Evolutionary conservation across 2,113 vertebrate genomes (phyloP).

Genomic region (Microcebus ravelobensis): DNA sequence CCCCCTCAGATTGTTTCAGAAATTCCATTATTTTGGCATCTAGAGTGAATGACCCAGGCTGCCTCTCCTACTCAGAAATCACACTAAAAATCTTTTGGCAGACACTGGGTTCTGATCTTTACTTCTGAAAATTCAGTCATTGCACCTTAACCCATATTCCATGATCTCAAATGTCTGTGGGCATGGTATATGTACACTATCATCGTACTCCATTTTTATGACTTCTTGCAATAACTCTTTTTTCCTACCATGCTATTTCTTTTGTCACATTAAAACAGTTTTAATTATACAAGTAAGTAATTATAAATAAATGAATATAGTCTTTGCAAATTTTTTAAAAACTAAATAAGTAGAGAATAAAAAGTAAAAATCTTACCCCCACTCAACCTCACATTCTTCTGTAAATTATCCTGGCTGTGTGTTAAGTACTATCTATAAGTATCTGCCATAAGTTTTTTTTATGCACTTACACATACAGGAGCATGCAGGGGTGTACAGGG

Average conservation of each 20-base stretch:
- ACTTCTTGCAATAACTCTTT: conserved; percentile 21
- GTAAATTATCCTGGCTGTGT: not conserved
- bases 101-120: not conserved
- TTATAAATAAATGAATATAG: conserved; percentile 3
- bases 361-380: not conserved
- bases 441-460: not conserved
- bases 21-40: conserved; percentile 28
- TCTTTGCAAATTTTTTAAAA: not conserved
- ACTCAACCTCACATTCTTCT: not conserved
- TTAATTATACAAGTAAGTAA: conserved; percentile 2
- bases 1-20: not conserved
- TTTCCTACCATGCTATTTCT: not conserved
- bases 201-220: not conserved
- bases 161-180: not conserved
- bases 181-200: not conserved
- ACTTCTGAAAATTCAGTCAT: conserved; percentile 36
- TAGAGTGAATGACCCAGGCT: not conserved
- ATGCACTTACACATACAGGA: not conserved
- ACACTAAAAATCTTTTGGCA: conserved; percentile 43
- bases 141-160: not conserved
- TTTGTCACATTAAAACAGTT: conserved; percentile 24
- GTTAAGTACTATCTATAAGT: not conserved
- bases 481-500: not conserved
- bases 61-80: not conserved
- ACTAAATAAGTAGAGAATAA: not conserved